A percentile compares a stretch with the other conserved stretches of the same genome.
These are phyloP conservation scores for Tupaia chinensis DNA, from an alignment of 2,113 vertebrate species.

Conservation along the genomic window DNA sequence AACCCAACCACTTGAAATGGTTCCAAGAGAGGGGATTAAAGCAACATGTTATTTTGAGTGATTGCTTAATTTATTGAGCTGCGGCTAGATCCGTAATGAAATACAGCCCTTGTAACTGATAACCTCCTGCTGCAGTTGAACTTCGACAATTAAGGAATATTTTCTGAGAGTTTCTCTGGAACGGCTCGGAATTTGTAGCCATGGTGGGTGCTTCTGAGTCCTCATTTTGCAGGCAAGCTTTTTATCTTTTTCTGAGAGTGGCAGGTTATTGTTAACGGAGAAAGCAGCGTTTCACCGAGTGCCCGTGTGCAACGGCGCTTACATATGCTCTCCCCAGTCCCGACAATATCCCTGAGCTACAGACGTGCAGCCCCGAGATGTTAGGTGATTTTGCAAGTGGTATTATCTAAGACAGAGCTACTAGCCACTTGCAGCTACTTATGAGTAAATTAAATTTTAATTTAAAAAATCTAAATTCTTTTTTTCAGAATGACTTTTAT, in stretches of 20 bases:
- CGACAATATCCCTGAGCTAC: neutral
- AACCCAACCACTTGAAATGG: constrained; percentile 25
- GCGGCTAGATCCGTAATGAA: constrained; percentile 70
- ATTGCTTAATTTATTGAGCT: constrained; percentile 75
- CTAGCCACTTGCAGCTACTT: neutral
- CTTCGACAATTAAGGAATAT: constrained; percentile 59
- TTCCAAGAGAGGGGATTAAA: constrained; percentile 70
- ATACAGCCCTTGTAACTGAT: constrained; percentile 55
- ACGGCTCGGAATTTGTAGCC: constrained; percentile 41
- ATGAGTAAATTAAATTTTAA: neutral
- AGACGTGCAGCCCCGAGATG: neutral
- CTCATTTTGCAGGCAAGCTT: neutral
- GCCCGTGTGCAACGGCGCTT: neutral
- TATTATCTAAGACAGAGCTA: neutral
- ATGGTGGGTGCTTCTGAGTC: neutral
- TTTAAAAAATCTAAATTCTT: too few species aligned
- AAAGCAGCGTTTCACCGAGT: constrained; percentile 20
- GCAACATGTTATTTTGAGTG: constrained; percentile 66
- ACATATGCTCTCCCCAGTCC: neutral
- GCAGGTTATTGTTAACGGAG: constrained; percentile 19
- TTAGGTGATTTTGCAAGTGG: neutral
- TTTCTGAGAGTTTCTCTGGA: constrained; percentile 51
- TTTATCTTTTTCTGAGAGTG: neutral
- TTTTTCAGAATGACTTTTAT: too few species aligned
- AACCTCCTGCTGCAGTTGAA: constrained; percentile 49